Conservation (phyloP, 2,888 invertebrate species). For the Parascotia fuliginaria region DNA sequence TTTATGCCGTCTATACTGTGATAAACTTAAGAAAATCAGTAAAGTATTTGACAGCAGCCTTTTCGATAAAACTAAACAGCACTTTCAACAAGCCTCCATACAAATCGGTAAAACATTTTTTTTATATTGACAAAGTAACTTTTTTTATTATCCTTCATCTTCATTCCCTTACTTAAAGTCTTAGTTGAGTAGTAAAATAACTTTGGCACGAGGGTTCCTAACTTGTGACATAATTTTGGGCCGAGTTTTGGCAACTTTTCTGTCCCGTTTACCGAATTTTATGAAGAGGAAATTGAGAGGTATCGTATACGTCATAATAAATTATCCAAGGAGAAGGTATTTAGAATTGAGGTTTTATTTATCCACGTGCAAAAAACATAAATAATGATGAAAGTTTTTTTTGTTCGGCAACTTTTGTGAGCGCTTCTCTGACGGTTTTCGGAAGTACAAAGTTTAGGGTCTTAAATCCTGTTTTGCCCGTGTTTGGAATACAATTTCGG, state of each 20-base stretch:
- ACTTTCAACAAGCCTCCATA: slow-evolving; percentile 26
- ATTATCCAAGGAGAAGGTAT: slow-evolving; percentile 53
- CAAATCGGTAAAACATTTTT: slow-evolving; percentile 24
- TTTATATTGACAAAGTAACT: slow-evolving; percentile 47
- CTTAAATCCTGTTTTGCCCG: slow-evolving; percentile 29
- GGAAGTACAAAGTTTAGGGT: slow-evolving; percentile 39
- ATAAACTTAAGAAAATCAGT: slow-evolving; percentile 30
- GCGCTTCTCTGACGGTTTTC: slow-evolving; percentile 21
- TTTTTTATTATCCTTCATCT: slow-evolving; percentile 48
- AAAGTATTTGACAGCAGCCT: slow-evolving; percentile 33
- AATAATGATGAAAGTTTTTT: slow-evolving; percentile 67
- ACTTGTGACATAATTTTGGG: slow-evolving; percentile 71
- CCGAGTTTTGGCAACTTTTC: slow-evolving; percentile 54
- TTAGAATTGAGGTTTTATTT: slow-evolving; percentile 48
- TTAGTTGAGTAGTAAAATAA: slow-evolving; percentile 75
- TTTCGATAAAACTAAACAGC: slow-evolving; percentile 31
- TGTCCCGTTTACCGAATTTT: slow-evolving; percentile 42
- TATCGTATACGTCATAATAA: slow-evolving; percentile 71
- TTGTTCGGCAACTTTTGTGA: slow-evolving; percentile 43
- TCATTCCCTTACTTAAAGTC: slow-evolving; percentile 66
- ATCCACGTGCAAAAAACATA: slow-evolving; percentile 64
- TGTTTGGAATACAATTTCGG: slow-evolving; percentile 39
- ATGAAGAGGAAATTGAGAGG: slow-evolving; percentile 56
- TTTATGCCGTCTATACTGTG: slow-evolving; percentile 13
- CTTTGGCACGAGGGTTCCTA: slow-evolving; percentile 57